Evolutionary conservation across 2,888 invertebrate genomes (phyloP).

Genomic region (Orthosia gracilis): DNA sequence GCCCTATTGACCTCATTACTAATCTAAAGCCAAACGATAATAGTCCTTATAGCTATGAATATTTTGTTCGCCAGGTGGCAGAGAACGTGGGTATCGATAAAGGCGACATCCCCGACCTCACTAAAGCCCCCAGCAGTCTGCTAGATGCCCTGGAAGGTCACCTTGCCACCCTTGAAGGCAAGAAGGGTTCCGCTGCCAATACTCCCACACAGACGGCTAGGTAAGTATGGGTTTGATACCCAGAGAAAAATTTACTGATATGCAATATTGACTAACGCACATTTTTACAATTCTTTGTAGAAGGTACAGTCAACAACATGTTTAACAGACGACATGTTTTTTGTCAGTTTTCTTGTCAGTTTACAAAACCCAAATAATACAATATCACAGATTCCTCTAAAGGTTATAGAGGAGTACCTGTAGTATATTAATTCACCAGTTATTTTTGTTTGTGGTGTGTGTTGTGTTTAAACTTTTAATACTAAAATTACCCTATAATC

Average conservation of each 20-base stretch:
- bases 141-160: constrained; percentile 99
- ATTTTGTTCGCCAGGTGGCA: constrained; percentile 82
- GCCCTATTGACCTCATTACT: not conserved
- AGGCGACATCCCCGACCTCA: constrained; percentile 99
- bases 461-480: too few species aligned
- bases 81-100: constrained; percentile 99
- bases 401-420: too few species aligned
- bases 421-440: too few species aligned
- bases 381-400: too few species aligned
- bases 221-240: constrained; percentile 81
- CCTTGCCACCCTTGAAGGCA: constrained; percentile 97
- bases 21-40: not conserved
- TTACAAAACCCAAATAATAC: too few species aligned
- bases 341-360: too few species aligned
- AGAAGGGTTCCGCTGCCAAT: constrained; percentile 96
- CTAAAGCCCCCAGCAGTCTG: constrained; percentile 99
- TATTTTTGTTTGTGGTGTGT: too few species aligned
- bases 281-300: too few species aligned
- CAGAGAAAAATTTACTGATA: not conserved
- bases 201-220: constrained; percentile 97
- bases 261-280: too few species aligned
- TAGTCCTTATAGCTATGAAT: not conserved
- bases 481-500: too few species aligned
- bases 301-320: too few species aligned
- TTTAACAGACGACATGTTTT: too few species aligned